Conservation (phyloP, 2,888 invertebrate species). For the Trichopoda pennipes region DNA sequence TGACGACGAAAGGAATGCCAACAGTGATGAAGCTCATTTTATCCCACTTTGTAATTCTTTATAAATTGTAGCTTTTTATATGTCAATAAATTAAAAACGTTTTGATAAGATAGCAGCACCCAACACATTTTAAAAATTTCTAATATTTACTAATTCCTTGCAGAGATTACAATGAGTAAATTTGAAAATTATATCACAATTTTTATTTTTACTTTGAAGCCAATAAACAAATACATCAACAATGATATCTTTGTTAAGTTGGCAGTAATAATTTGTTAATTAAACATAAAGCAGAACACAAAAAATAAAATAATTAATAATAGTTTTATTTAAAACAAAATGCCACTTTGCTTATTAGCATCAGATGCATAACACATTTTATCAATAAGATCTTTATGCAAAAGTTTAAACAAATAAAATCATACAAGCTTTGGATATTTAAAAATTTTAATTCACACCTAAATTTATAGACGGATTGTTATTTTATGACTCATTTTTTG, state of each 20-base stretch:
- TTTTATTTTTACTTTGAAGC: not conserved
- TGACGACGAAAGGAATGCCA: too few relatives aligned
- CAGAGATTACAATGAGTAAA: not conserved
- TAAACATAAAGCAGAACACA: not conserved
- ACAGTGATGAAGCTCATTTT: too few relatives aligned
- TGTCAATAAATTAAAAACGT: not conserved
- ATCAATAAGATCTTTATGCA: constrained; percentile 10
- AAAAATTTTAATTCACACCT: too few relatives aligned
- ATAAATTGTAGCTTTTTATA: not conserved
- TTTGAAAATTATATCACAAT: not conserved
- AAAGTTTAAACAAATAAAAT: constrained; percentile 1
- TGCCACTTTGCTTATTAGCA: constrained; percentile 3
- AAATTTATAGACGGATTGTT: not conserved
- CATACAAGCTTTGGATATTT: not conserved
- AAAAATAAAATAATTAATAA: not conserved
- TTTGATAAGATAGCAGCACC: not conserved
- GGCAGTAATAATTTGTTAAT: constrained; percentile 16
- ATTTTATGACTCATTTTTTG: constrained; percentile 19
- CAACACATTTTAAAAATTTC: not conserved
- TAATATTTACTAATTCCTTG: not conserved
- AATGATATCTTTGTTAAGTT: constrained; percentile 2
- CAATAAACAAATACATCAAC: not conserved
- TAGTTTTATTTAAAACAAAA: constrained; percentile 5
- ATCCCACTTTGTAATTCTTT: too few relatives aligned
- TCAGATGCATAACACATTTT: not conserved